These are phyloP conservation scores for Chrysotoxum bicinctum DNA, from an alignment of 2,888 invertebrate genomes.

Conservation along the genomic window DNA sequence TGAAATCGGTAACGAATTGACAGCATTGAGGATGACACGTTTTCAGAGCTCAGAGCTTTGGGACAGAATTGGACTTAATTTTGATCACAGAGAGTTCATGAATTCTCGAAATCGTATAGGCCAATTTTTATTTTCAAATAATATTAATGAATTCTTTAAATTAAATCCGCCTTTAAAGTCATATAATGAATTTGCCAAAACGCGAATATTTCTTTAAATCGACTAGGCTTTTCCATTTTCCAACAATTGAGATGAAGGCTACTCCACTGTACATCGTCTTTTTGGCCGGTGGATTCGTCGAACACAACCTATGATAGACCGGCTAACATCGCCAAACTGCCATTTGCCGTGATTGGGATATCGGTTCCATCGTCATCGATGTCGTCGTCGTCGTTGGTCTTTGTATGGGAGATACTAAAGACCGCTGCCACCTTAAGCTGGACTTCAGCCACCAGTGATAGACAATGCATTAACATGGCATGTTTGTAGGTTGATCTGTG, in stretches of 20 bases:
- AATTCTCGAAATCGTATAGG: too few relatives aligned
- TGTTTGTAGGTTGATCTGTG: conserved; percentile 61
- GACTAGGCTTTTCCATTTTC: too few relatives aligned
- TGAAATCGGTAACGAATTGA: too few relatives aligned
- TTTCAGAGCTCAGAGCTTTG: too few relatives aligned
- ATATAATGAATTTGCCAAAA: too few relatives aligned
- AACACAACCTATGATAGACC: conserved; percentile 26
- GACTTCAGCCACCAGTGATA: conserved; percentile 20
- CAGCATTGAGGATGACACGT: too few relatives aligned
- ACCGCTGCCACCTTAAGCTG: conserved; percentile 12
- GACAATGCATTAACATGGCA: conserved; percentile 50
- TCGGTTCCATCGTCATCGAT: conserved; percentile 40
- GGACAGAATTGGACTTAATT: too few relatives aligned
- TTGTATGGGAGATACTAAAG: not conserved
- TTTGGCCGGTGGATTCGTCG: not conserved
- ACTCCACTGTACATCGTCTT: not conserved
- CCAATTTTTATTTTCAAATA: too few relatives aligned
- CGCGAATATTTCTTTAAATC: too few relatives aligned
- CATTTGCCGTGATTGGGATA: conserved; percentile 57
- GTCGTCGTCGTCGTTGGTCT: conserved; percentile 23
- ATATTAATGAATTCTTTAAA: too few relatives aligned
- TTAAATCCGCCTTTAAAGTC: too few relatives aligned
- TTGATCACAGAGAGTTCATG: too few relatives aligned
- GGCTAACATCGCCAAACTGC: conserved; percentile 60
- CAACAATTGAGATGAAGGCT: not conserved